Base-by-base conservation (phyloP, 2,113 vertebrate genomes). In the Capricornis sumatraensis region DNA sequence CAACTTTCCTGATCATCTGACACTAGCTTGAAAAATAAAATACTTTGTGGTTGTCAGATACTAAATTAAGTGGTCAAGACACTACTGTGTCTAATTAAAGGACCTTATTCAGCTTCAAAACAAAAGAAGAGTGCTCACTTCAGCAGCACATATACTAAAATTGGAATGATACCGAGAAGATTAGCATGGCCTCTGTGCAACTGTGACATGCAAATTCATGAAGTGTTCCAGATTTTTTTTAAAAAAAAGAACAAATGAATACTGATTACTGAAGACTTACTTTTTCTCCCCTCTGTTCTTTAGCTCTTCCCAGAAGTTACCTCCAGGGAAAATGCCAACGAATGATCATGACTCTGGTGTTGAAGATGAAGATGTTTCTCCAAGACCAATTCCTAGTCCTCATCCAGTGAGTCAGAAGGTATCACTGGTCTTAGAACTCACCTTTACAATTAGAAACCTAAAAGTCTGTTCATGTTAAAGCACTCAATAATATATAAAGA, bases 361-460 rank as follows among this genome's bases (percentile, higher is more conserved):
- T n/a, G 99, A 99, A 98, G 99, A 99, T 97, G 99, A 99, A 87
- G 99, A 99, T 97, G 98, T 99, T 91, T 99, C 99, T 95, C 99
- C 99, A 12, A 99, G 99, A 64, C 99, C 99, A 27, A 99, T 99
- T 96, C 99, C 99, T n/a, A 99, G 99, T 97, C 99, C 99, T 91
- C 99, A 99, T 86, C 99, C 99, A 93, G 99, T 99, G 60, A 98
- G 98, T 94, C 99, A 99, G 86, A 99, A 99, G 99, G 99, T 99
- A 99, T 83, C 13, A 47, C 25, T 87, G 45, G 93, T 71, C 60
- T 88, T 85, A 91, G 43, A 95, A 82, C 79, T 85, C 50, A 62
- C 15, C 33, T 95, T 81, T 94, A 45, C 95, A 27, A 27, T 71
- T 96, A 96, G 47, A 96, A 60, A 76, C 17, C 57, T 81, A 58